phyloP scores from a whole-genome alignment of 2,888 invertebrate species.

The Pterostichus madidus region DNA sequence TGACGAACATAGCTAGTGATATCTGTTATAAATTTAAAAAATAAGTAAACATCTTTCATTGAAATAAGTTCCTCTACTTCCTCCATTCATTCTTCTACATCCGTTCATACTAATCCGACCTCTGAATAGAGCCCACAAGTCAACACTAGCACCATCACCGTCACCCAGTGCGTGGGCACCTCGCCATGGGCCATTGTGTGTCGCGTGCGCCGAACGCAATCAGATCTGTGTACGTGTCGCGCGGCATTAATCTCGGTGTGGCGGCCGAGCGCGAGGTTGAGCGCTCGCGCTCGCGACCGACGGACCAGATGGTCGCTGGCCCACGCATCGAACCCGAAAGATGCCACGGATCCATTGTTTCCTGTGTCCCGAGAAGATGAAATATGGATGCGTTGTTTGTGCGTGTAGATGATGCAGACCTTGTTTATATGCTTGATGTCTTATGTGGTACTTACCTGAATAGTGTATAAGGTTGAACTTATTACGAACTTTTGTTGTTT shows the following conservation, averaged over 20 bases:
- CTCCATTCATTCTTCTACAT: too few species aligned
- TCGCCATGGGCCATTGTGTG: slow-evolving; percentile 20
- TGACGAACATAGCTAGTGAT: too few species aligned
- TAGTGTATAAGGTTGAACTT: too few species aligned
- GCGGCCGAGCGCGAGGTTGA: slow-evolving; percentile 5
- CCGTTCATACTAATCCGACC: slow-evolving; percentile 1
- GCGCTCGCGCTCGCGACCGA: background rate
- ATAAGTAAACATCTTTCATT: too few species aligned
- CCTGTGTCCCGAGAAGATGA: slow-evolving; percentile 35
- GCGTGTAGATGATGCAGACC: background rate
- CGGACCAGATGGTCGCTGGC: slow-evolving; percentile 49
- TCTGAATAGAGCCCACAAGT: too few species aligned
- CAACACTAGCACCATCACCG: slow-evolving; percentile 4
- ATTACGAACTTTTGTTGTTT: too few species aligned
- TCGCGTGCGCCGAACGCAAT: slow-evolving; percentile 48
- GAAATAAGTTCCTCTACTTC: too few species aligned
- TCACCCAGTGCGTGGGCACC: slow-evolving; percentile 19
- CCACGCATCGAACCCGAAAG: slow-evolving; percentile 30
- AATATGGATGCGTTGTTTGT: slow-evolving; percentile 40
- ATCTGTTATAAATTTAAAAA: too few species aligned
- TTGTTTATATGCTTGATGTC: too few species aligned
- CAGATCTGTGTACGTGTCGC: slow-evolving; percentile 51
- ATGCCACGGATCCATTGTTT: slow-evolving; percentile 54
- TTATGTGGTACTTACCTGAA: too few species aligned
- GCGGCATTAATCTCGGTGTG: slow-evolving; percentile 34